Evolutionary conservation across 2,888 invertebrate species (phyloP).

Genomic region (Villa cingulata): DNA sequence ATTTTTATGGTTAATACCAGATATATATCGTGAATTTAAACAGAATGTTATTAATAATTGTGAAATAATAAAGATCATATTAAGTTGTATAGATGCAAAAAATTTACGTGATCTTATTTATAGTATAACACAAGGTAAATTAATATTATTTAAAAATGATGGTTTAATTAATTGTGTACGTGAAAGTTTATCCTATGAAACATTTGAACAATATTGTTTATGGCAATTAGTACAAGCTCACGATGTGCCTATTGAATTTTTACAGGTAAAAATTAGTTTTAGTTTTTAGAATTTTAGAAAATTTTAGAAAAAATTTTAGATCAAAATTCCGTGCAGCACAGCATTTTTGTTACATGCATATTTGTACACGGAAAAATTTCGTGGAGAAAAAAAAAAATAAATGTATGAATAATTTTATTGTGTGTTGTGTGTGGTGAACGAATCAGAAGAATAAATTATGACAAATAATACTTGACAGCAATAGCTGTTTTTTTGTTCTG

Average conservation of each 20-base stretch:
- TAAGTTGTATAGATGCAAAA: constrained; percentile 77
- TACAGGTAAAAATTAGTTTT: no score
- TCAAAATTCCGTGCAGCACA: no score
- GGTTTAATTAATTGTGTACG: constrained; percentile 60
- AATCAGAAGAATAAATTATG: no score
- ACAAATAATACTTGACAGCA: no score
- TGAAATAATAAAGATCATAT: constrained; percentile 74
- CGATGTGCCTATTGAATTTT: constrained; percentile 82
- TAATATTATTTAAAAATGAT: constrained; percentile 69
- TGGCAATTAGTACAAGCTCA: constrained; percentile 95
- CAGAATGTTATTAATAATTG: constrained; percentile 76
- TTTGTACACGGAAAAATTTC: no score
- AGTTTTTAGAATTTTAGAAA: no score
- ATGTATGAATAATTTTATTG: no score
- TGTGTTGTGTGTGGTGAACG: no score
- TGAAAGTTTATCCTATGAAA: constrained; percentile 87
- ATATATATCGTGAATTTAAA: constrained; percentile 82
- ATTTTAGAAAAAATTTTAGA: no score
- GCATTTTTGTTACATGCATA: no score
- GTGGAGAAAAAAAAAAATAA: no score
- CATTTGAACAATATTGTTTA: constrained; percentile 91
- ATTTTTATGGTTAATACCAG: constrained; percentile 85
- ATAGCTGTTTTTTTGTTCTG: no score
- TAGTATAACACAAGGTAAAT: constrained; percentile 76
- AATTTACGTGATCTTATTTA: constrained; percentile 86